Evolutionary conservation across 1,140 invertebrate species (phyloP).

Genomic region (Cydia pomonella): DNA sequence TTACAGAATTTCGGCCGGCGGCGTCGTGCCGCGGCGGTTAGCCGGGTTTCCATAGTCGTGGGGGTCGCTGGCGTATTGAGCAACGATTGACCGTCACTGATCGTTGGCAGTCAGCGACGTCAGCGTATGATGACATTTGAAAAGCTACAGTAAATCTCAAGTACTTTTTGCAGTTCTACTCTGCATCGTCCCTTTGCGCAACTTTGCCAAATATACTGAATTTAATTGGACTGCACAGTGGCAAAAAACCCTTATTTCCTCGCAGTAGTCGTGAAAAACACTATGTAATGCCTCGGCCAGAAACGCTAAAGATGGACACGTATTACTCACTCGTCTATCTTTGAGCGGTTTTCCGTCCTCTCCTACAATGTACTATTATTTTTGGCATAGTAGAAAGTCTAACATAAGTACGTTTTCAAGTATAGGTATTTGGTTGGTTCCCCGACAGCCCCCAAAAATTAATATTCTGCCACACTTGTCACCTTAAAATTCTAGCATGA

Average conservation of each 20-base stretch:
- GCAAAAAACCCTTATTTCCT: too few species aligned
- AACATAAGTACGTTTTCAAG: too few species aligned
- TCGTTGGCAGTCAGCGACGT: conserved; percentile 2
- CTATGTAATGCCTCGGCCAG: too few species aligned
- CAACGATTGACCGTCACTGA: conserved; percentile 43
- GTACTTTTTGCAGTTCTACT: conserved; percentile 37
- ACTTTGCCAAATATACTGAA: background rate
- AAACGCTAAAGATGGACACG: too few species aligned
- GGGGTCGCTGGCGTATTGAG: conserved; percentile 45
- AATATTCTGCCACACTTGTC: background rate
- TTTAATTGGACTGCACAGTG: too few species aligned
- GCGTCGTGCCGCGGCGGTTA: conserved; percentile 50
- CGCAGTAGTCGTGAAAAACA: too few species aligned
- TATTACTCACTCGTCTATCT: too few species aligned
- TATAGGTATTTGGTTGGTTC: too few species aligned
- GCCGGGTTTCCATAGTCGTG: conserved; percentile 52
- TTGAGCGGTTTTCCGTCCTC: too few species aligned
- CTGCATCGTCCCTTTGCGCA: background rate
- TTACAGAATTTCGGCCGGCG: conserved; percentile 50
- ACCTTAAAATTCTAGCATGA: background rate
- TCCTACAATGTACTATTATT: too few species aligned
- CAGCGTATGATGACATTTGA: background rate
- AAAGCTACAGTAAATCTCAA: conserved; percentile 37
- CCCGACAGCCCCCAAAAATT: too few species aligned
- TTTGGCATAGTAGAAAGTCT: too few species aligned